phyloP scores from a whole-genome alignment of 2,797 vertebrate species.

The Coendou prehensilis region DNA sequence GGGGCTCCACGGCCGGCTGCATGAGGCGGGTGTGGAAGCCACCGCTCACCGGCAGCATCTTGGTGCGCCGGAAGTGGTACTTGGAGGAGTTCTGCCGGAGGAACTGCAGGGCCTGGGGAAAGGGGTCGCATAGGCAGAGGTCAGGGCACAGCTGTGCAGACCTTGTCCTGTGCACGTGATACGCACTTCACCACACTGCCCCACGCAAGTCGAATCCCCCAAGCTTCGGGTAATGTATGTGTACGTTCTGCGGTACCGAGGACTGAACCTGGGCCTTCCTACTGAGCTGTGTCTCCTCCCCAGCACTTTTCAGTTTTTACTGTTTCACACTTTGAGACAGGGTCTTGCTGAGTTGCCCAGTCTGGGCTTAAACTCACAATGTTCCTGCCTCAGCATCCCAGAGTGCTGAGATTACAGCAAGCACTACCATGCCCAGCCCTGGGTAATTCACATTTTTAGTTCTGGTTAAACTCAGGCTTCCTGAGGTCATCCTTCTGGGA shows the following conservation, averaged over 20 bases:
- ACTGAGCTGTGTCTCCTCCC: not conserved
- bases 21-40: slow-evolving; percentile 97
- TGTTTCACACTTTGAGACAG: not conserved
- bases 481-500: not conserved
- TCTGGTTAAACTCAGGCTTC: not conserved
- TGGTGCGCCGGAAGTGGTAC: slow-evolving; percentile 91
- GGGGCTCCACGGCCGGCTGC: slow-evolving; percentile 91
- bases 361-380: not conserved
- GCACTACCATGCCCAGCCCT: not conserved
- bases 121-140: not conserved
- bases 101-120: slow-evolving; percentile 94
- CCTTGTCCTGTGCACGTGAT: not conserved
- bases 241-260: not conserved
- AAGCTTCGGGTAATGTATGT: not conserved
- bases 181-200: rapidly evolving
- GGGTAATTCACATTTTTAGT: not conserved
- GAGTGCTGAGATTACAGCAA: not conserved
- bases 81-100: slow-evolving; percentile 92
- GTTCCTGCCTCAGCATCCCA: not conserved
- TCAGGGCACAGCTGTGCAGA: not conserved
- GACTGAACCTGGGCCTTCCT: not conserved
- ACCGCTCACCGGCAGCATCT: slow-evolving; percentile 94
- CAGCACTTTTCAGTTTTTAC: not conserved
- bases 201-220: too few relatives aligned
- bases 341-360: not conserved